Evolutionary conservation across 2,797 vertebrate species (phyloP).

Genomic region (Darevskia nairensis): DNA sequence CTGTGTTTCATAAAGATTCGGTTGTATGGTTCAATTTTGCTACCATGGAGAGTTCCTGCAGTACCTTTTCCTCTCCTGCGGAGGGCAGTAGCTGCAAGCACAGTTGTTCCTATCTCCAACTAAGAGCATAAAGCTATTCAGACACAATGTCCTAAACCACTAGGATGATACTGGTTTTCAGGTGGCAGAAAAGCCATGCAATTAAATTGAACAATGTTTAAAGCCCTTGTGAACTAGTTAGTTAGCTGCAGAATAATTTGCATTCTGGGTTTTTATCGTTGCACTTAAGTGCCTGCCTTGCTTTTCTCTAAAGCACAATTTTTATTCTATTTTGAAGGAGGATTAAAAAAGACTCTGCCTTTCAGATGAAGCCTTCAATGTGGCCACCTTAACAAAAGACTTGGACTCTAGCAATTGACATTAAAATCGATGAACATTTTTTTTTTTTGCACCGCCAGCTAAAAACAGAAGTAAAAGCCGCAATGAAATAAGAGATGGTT

Average conservation of each 20-base stretch:
- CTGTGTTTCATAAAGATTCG: neutral
- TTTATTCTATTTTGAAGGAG: neutral
- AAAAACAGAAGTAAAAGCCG: neutral
- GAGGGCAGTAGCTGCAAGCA: conserved; percentile 1
- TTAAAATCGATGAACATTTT: neutral
- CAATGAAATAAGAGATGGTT: neutral
- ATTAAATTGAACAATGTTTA: neutral
- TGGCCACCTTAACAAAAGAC: neutral
- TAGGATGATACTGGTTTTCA: neutral
- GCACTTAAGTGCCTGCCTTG: neutral
- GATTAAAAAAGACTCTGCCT: neutral
- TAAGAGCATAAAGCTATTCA: neutral
- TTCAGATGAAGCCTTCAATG: neutral
- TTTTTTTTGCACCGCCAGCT: neutral
- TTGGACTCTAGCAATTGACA: neutral
- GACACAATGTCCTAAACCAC: neutral
- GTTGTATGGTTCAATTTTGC: no score
- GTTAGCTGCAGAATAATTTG: neutral
- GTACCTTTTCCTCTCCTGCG: neutral
- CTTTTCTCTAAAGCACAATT: neutral
- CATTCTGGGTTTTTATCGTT: neutral
- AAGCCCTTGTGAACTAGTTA: neutral
- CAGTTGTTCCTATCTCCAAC: neutral
- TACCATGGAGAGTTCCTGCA: neutral
- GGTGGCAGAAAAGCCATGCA: neutral